A percentile compares a stretch with the other conserved stretches of the same genome.
Evolutionary conservation across 2,113 vertebrate species (phyloP).

Genomic region (Prochilodus magdalenae): DNA sequence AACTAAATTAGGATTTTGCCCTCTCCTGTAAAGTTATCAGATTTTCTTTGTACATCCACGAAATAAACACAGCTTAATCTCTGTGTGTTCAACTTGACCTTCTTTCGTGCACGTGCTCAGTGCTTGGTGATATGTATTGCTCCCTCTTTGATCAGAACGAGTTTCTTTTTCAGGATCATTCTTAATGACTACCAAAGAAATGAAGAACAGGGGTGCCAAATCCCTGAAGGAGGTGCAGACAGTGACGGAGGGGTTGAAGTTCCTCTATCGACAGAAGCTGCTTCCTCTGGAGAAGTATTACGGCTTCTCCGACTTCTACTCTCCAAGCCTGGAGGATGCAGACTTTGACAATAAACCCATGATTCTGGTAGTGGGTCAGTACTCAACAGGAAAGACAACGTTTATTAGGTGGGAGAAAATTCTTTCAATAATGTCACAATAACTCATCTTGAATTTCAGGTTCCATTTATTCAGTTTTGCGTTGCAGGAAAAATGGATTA

Average conservation of each 20-base stretch:
- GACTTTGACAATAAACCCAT: slow-evolving; percentile 92
- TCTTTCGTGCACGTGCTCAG: neutral
- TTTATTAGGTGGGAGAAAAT: slow-evolving; percentile 77
- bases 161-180: neutral
- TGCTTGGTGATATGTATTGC: neutral
- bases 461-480: too few species aligned
- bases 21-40: too few species aligned
- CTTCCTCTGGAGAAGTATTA: slow-evolving; percentile 86
- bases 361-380: slow-evolving; percentile 90
- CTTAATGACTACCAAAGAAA: slow-evolving; percentile 79
- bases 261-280: slow-evolving; percentile 83
- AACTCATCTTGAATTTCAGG: too few species aligned
- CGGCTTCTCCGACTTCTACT: slow-evolving; percentile 87
- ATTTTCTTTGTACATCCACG: too few species aligned
- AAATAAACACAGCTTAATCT: neutral
- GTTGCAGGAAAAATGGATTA: too few species aligned
- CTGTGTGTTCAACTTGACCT: neutral
- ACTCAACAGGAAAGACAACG: slow-evolving; percentile 91
- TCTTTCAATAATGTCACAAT: too few species aligned
- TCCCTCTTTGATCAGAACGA: neutral
- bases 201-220: slow-evolving; percentile 67
- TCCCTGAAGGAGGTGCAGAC: slow-evolving; percentile 78
- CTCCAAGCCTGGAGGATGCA: slow-evolving; percentile 84
- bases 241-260: slow-evolving; percentile 84
- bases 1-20: too few species aligned